Evolutionary conservation across 2,888 invertebrate genomes (phyloP), one percentile per base, ranked within the genome.

Genomic region (Steinernema carpocapsae): DNA sequence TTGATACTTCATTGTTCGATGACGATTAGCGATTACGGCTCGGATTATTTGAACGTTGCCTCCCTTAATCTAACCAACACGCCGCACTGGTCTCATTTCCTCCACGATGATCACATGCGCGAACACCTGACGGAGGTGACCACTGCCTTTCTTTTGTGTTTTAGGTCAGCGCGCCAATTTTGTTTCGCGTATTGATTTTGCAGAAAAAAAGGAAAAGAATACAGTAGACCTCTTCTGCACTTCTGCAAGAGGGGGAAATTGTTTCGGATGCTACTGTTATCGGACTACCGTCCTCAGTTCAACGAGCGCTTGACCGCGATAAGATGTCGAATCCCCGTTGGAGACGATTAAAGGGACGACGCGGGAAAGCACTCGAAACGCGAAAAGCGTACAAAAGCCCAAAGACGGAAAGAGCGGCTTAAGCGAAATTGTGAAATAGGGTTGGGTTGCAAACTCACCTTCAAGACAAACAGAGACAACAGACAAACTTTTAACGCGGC

Each of bases 21-120:
- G 29, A 64, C 64, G 64, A 64, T 64, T 64, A 64, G 64, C 64
- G 64, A 64, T 64, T 64, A 64, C 64, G 64, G 64, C 64, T 64
- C 64, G 64, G 64, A 64, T 64, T 64, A 64, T 64, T 64, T 17
- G 64, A 64, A 64, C 64, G 64, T 29, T n/a, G 64, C 19, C 64
- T 64, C 64, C 37, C 37, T 64, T 64, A 64, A 64, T 64, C 64
- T 29, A 64, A 32, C 64, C 64, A 64, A 32, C 64, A 32, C 64
- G 29, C 29, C 22, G 29, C 10, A 26, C 6, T 26, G 64, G 64
- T 64, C 64, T 32, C 32, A 64, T 64, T 56, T 64, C 64, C 64
- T 64, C 17, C 29, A 37, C 37, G 37, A 17, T 26, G 17, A 32
- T 26, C 64, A 32, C 64, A 17, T 37, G 64, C 64, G 64, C 64